Percentiles rank a stretch among this genome's conserved stretches.
phyloP scores from a whole-genome alignment of 2,888 invertebrate genomes.

The Argyra leucocephala region DNA sequence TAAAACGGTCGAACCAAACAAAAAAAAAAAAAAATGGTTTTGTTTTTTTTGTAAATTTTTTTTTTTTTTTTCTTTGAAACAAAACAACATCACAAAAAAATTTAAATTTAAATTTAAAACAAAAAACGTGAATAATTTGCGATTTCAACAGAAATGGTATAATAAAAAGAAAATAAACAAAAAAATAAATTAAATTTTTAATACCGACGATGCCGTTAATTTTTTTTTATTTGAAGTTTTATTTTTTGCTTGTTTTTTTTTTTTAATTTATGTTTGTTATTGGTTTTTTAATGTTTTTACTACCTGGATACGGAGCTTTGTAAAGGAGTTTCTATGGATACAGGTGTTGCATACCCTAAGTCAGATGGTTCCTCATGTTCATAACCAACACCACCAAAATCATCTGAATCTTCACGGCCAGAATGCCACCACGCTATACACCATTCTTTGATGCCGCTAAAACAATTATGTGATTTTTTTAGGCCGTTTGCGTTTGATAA shows the following conservation, averaged over 20 bases:
- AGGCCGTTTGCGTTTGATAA: constrained; percentile 40
- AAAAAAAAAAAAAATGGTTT: no score
- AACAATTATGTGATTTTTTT: constrained; percentile 38
- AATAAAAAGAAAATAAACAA: background rate
- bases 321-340: constrained; percentile 77
- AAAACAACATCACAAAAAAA: background rate
- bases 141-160: background rate
- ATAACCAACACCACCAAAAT: constrained; percentile 52
- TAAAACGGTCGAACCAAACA: background rate
- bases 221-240: background rate
- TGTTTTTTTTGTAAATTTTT: background rate
- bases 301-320: constrained; percentile 76
- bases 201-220: background rate
- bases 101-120: no score
- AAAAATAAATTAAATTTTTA: background rate
- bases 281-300: constrained; percentile 30
- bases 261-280: constrained; percentile 18
- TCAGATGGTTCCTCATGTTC: constrained; percentile 70
- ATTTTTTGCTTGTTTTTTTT: background rate
- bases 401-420: constrained; percentile 71
- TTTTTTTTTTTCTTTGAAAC: background rate
- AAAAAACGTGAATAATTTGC: no score
- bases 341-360: constrained; percentile 66
- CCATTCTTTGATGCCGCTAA: constrained; percentile 57
- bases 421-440: constrained; percentile 88